Conservation (phyloP, 2,888 invertebrate species). For the Boloria euphrosyne region DNA sequence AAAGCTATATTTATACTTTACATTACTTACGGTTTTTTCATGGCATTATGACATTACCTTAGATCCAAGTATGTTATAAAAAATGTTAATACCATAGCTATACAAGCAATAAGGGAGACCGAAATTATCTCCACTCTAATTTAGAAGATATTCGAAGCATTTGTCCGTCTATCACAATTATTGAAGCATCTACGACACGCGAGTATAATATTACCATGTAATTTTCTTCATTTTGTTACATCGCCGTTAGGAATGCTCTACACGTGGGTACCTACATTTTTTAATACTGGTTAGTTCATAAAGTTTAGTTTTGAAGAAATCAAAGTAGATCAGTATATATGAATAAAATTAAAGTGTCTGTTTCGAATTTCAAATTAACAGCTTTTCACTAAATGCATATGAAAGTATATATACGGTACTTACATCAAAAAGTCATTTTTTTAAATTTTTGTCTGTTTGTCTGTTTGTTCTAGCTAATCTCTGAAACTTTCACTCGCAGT, state of each 20-base stretch:
- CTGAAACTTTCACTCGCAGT: too few species aligned
- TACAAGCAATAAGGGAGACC: conserved; percentile 30
- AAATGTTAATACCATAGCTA: conserved; percentile 25
- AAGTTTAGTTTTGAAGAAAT: not conserved
- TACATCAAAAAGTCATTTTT: too few species aligned
- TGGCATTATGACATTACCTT: conserved; percentile 14
- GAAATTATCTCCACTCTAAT: conserved; percentile 44
- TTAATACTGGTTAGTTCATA: not conserved
- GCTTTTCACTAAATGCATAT: too few species aligned
- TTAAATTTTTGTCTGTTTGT: too few species aligned
- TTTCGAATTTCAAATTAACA: too few species aligned
- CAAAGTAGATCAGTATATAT: too few species aligned
- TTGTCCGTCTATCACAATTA: conserved; percentile 46
- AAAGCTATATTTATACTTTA: too few species aligned
- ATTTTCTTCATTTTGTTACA: conserved; percentile 33
- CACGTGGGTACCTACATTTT: conserved; percentile 3
- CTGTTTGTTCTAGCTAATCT: too few species aligned
- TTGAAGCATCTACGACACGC: conserved; percentile 45
- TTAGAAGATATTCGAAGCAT: conserved; percentile 47
- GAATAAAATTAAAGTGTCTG: too few species aligned
- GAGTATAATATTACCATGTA: conserved; percentile 38
- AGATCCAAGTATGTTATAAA: conserved; percentile 8
- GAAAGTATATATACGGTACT: too few species aligned
- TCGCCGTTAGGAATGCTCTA: conserved; percentile 21
- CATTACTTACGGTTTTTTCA: conserved; percentile 5